Evolutionary conservation across 1,140 invertebrate species (phyloP).

Genomic region (Drosophila rhopaloa): DNA sequence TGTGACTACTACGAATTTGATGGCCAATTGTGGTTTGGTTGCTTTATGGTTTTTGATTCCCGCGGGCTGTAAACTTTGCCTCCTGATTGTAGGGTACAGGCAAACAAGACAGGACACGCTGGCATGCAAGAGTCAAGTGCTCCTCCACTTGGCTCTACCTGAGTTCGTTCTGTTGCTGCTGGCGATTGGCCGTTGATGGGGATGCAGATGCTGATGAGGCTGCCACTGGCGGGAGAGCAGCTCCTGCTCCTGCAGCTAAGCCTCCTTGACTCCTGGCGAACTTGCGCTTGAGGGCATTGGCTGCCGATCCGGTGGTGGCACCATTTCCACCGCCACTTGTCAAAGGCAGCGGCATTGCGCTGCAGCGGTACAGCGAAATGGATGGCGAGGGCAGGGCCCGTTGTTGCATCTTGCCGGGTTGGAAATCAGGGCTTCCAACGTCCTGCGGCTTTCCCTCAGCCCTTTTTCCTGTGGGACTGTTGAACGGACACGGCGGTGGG

Average conservation of each 20-base stretch:
- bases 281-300: constrained; percentile 69
- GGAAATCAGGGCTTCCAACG: constrained; percentile 93
- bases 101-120: constrained; percentile 58
- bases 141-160: constrained; percentile 78
- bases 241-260: constrained; percentile 24
- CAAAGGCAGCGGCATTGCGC: constrained; percentile 53
- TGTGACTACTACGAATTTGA: not conserved
- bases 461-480: constrained; percentile 88
- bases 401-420: constrained; percentile 89
- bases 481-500: constrained; percentile 50
- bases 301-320: constrained; percentile 29
- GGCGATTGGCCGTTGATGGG: constrained; percentile 37
- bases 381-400: constrained; percentile 79
- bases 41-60: constrained; percentile 19
- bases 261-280: constrained; percentile 40
- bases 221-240: constrained; percentile 25
- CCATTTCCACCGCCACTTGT: constrained; percentile 32
- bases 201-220: constrained; percentile 13
- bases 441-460: constrained; percentile 93
- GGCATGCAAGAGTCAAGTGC: constrained; percentile 65
- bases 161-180: constrained; percentile 80
- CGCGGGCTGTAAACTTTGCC: constrained; percentile 42
- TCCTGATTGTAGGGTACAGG: constrained; percentile 29
- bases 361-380: constrained; percentile 77
- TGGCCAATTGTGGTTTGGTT: constrained; percentile 20